phyloP scores from a whole-genome alignment of 2,113 vertebrate species.

The Asarcornis scutulata region DNA sequence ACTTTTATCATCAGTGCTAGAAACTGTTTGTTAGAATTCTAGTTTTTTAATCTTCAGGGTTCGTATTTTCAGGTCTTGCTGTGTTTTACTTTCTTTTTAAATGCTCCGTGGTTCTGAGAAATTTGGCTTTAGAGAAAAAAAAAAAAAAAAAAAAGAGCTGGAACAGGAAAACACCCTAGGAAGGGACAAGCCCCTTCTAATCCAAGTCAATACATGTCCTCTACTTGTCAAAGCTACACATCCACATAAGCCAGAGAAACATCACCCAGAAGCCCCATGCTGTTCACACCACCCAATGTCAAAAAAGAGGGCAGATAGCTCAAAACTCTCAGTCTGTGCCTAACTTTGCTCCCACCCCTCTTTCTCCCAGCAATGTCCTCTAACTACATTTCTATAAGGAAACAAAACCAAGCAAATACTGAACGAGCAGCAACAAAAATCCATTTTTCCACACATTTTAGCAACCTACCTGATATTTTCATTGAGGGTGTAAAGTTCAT shows the following conservation, averaged over 20 bases:
- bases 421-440: background rate
- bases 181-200: background rate
- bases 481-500: constrained; percentile 91
- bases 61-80: background rate
- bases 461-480: constrained; percentile 90
- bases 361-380: background rate
- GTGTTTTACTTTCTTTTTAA: background rate
- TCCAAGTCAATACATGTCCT: background rate
- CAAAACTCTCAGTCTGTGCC: background rate
- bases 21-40: background rate
- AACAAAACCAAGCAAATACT: background rate
- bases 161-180: background rate
- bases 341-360: background rate
- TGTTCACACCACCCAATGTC: background rate
- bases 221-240: background rate
- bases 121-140: background rate
- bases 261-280: background rate
- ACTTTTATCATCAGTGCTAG: background rate
- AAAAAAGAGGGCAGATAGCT: background rate
- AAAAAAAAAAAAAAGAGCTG: background rate
- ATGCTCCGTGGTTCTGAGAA: background rate
- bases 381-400: background rate
- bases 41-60: background rate
- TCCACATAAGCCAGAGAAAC: background rate
- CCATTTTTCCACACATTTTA: background rate